Evolutionary conservation across 2,113 vertebrate species (phyloP), one percentile per base, ranked within the genome.

Genomic region (Dryoscopus gambensis): DNA sequence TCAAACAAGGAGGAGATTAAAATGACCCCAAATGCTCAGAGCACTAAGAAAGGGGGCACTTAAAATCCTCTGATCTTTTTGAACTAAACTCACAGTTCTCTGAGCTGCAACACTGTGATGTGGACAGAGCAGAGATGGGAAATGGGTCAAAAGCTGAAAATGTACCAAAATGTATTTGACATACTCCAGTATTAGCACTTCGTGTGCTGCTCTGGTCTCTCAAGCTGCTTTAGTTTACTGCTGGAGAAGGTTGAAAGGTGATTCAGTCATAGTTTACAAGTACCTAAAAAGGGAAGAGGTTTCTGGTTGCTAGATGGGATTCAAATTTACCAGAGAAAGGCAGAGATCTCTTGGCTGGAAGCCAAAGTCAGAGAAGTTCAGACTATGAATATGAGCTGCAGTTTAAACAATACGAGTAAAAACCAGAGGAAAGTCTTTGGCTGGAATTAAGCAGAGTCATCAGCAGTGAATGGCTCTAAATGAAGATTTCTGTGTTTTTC

Each of bases 281-380:
- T 74, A 77, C 93, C 91, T 94, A 93, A 95, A 97, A 96, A 94
- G 91, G 94, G 53, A 93, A 96, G 63, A 69, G 71, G 47, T 88
- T 94, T 97, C 90, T 96, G 74, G 70, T 91, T 87, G 75, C 68
- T 91, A 73, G 74, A 90, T 77, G 75, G 50, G 71, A 70, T 87
- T 92, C 85, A 80, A 24, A 67, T 96, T 91, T 55, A 89, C 78
- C 75, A 69, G 93, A 73, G 82, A 57, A 81, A 90, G 17, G 65
- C 86, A 92, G 64, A 87, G 55, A 63, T 90, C 67, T 73, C 59
- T 37, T 96, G 93, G 95, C 82, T 77, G 71, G 59, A 83, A 91
- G 90, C 93, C 90, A 86, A 59, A 67, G 30, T 33, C 55, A 49
- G 69, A 71, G 93, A 71, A 87, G 75, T 87, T 94, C 82, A 81